A percentile compares a stretch with the other conserved stretches of the same genome.
Conservation (phyloP, 2,797 vertebrate genomes). For the Artibeus jamaicensis region DNA sequence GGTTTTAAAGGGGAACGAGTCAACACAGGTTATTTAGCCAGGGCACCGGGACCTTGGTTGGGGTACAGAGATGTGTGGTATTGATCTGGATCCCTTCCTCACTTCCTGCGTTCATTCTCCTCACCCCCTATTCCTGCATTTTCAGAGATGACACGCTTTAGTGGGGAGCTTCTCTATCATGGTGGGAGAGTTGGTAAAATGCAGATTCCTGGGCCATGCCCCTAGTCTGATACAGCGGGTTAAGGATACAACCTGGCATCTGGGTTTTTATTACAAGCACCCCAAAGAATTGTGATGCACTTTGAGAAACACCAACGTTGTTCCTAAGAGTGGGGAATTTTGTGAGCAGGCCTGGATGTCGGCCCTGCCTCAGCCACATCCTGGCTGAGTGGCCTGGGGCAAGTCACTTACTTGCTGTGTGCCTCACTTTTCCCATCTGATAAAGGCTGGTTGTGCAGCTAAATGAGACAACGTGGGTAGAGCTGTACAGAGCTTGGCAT, state of each 20-base stretch:
- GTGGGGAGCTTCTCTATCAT: background rate
- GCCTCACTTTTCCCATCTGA: background rate
- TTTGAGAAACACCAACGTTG: background rate
- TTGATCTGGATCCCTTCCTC: background rate
- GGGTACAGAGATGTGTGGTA: background rate
- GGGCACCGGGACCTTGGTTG: background rate
- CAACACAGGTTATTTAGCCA: background rate
- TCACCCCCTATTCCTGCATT: background rate
- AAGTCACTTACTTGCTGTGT: background rate
- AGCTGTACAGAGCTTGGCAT: background rate
- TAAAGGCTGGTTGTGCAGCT: background rate
- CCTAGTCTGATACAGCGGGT: background rate
- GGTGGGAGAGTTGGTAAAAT: background rate
- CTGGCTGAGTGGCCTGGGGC: background rate
- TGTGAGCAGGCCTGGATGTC: background rate
- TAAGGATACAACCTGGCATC: too few species aligned
- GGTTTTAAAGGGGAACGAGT: background rate
- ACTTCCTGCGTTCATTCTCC: background rate
- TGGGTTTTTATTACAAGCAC: background rate
- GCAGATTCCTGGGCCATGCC: background rate
- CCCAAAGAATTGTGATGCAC: background rate
- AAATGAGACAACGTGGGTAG: accelerated
- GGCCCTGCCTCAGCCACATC: background rate
- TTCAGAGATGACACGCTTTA: background rate
- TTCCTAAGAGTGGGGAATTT: background rate